Conservation (phyloP, 2,797 vertebrate genomes). For the Brotula barbata region DNA sequence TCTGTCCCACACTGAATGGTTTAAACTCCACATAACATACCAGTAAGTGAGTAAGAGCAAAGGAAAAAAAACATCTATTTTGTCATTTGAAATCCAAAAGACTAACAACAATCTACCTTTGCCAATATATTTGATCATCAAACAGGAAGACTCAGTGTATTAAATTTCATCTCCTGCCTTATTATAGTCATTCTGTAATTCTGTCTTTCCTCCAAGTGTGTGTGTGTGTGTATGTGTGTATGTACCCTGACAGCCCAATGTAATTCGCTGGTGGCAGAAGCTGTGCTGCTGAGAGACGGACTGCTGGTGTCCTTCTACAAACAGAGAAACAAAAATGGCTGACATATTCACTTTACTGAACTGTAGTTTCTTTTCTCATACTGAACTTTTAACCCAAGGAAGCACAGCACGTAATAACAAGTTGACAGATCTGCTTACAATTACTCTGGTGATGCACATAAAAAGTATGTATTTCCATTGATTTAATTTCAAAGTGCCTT, state of each 20-base stretch:
- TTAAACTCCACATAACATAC: too few relatives aligned
- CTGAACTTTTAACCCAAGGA: constrained; percentile 2
- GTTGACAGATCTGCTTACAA: neutral
- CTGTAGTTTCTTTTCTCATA: neutral
- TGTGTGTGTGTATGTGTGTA: constrained; percentile 1
- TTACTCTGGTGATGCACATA: neutral
- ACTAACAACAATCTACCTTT: too few relatives aligned
- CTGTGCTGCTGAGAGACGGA: constrained; percentile 82
- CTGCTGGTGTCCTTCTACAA: constrained; percentile 92
- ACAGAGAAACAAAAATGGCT: constrained; percentile 26
- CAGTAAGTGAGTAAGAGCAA: neutral
- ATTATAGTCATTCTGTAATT: too few relatives aligned
- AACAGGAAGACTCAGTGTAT: too few relatives aligned
- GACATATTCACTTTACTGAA: neutral
- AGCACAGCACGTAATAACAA: neutral
- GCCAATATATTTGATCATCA: too few relatives aligned
- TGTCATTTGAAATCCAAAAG: too few relatives aligned
- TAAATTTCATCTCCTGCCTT: too few relatives aligned
- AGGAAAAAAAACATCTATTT: neutral
- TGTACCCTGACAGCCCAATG: constrained; percentile 96
- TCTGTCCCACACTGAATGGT: too few relatives aligned
- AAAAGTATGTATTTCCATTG: neutral
- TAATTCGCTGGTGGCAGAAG: constrained; percentile 77
- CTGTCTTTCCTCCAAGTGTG: too few relatives aligned
- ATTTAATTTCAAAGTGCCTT: neutral